phyloP scores from a whole-genome alignment of 1,140 invertebrate genomes.

The Hylaeus volcanicus region DNA sequence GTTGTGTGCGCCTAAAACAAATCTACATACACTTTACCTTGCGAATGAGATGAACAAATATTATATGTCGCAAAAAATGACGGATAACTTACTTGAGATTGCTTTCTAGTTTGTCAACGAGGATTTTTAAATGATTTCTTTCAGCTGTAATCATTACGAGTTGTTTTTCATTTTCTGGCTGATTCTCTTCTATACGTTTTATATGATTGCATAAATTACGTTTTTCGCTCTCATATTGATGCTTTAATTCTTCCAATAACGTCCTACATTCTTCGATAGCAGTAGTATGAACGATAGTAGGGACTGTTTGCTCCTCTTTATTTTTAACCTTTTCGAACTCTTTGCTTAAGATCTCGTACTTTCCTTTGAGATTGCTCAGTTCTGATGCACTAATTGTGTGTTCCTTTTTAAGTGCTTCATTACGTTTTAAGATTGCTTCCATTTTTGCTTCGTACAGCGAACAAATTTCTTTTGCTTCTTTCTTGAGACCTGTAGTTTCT shows the following conservation, averaged over 20 bases:
- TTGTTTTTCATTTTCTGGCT: slow-evolving; percentile 76
- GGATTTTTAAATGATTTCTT: slow-evolving; percentile 78
- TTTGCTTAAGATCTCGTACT: slow-evolving; percentile 79
- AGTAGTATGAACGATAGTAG: slow-evolving; percentile 80
- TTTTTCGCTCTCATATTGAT: slow-evolving; percentile 83
- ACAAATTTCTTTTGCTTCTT: slow-evolving; percentile 83
- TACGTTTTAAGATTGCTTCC: slow-evolving; percentile 82
- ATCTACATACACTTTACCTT: slow-evolving; percentile 11
- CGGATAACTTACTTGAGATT: slow-evolving; percentile 77
- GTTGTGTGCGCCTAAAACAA: slow-evolving; percentile 77
- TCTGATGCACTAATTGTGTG: slow-evolving; percentile 81
- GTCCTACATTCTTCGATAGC: slow-evolving; percentile 84
- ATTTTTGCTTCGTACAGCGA: slow-evolving; percentile 83
- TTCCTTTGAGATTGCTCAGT: slow-evolving; percentile 81
- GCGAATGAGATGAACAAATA: slow-evolving; percentile 12
- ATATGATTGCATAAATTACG: slow-evolving; percentile 75
- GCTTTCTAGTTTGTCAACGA: slow-evolving; percentile 78
- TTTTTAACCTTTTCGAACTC: slow-evolving; percentile 81
- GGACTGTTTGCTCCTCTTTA: slow-evolving; percentile 80
- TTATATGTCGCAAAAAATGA: slow-evolving; percentile 13
- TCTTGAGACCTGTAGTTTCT: slow-evolving; percentile 80
- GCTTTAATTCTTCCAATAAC: slow-evolving; percentile 84
- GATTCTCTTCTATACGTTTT: slow-evolving; percentile 75
- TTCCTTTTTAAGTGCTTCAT: slow-evolving; percentile 82
- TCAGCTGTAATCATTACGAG: slow-evolving; percentile 76